Evolutionary conservation across 2,113 vertebrate genomes (phyloP).

Genomic region (Hylia prasina): DNA sequence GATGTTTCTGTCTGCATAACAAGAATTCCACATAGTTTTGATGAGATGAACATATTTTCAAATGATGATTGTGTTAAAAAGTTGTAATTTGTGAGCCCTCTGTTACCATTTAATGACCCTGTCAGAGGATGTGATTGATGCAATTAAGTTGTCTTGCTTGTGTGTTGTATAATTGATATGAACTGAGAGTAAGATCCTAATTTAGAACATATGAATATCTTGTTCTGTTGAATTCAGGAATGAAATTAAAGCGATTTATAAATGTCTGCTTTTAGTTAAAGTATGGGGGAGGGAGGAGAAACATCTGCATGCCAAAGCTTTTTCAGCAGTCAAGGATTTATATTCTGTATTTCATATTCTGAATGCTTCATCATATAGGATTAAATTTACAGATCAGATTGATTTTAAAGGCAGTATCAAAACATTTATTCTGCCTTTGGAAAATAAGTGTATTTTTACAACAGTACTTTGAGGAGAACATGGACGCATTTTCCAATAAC

Average conservation of each 20-base stretch:
- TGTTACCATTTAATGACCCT: conserved; percentile 76
- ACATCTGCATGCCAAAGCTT: conserved; percentile 66
- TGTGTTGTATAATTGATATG: conserved; percentile 86
- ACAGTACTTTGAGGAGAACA: not conserved
- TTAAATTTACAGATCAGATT: conserved; percentile 60
- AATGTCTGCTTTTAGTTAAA: conserved; percentile 76
- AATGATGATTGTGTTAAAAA: conserved; percentile 63
- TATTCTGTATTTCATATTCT: conserved; percentile 59
- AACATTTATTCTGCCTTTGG: conserved; percentile 55
- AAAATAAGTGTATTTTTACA: conserved; percentile 28
- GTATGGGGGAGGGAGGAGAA: conserved; percentile 27
- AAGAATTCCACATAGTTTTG: not conserved
- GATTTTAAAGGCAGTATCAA: conserved; percentile 60
- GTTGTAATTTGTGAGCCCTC: conserved; percentile 69
- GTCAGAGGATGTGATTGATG: conserved; percentile 78
- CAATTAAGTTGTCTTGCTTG: conserved; percentile 83
- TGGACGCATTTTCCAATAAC: not conserved
- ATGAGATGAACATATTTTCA: conserved; percentile 17
- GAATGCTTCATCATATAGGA: conserved; percentile 55
- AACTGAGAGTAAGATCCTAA: conserved; percentile 83
- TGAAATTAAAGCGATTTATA: conserved; percentile 81
- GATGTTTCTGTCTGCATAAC: not conserved
- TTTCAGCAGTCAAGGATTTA: conserved; percentile 63
- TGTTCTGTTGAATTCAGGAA: conserved; percentile 79
- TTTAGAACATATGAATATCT: conserved; percentile 82